These are phyloP conservation scores for Rosalia funebris DNA, from an alignment of 2,888 invertebrate genomes.

Conservation along the genomic window DNA sequence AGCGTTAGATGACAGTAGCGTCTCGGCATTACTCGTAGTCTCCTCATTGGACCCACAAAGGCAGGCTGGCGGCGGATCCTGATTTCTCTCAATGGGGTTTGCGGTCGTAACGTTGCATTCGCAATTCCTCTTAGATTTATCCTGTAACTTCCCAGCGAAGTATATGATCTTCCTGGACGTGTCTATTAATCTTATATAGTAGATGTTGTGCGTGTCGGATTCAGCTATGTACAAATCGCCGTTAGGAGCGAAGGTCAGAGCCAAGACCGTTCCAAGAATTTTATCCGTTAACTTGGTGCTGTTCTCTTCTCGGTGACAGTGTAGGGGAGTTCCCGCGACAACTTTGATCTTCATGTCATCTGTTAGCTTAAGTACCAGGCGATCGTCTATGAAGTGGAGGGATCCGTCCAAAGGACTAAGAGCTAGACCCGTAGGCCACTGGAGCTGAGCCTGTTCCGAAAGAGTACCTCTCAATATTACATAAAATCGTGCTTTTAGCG, in stretches of 20 bases:
- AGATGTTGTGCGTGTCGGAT: constrained; percentile 86
- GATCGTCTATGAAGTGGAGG: constrained; percentile 94
- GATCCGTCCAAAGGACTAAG: constrained; percentile 94
- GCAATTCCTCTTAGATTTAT: constrained; percentile 65
- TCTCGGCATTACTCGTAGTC: constrained; percentile 83
- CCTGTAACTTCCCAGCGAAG: constrained; percentile 89
- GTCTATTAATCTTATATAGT: constrained; percentile 85
- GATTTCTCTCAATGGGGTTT: constrained; percentile 59
- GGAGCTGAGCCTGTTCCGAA: constrained; percentile 78
- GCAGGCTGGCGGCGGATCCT: constrained; percentile 57
- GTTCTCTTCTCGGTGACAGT: constrained; percentile 74
- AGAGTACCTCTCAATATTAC: not conserved
- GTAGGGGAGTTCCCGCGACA: constrained; percentile 93
- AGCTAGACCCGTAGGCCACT: constrained; percentile 98
- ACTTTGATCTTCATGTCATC: constrained; percentile 92
- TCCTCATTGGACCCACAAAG: constrained; percentile 63
- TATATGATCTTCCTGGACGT: constrained; percentile 81
- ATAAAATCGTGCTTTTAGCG: not conserved
- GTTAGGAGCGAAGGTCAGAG: constrained; percentile 89
- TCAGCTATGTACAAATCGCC: constrained; percentile 95
- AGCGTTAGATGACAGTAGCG: constrained; percentile 88
- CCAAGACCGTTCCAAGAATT: constrained; percentile 82
- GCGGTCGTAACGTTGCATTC: constrained; percentile 70
- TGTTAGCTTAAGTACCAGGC: constrained; percentile 90
- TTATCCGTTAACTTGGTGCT: constrained; percentile 51